Evolutionary conservation across 2,888 invertebrate species (phyloP), one percentile per base, ranked within the genome.

Genomic region (Cephus pulcher): DNA sequence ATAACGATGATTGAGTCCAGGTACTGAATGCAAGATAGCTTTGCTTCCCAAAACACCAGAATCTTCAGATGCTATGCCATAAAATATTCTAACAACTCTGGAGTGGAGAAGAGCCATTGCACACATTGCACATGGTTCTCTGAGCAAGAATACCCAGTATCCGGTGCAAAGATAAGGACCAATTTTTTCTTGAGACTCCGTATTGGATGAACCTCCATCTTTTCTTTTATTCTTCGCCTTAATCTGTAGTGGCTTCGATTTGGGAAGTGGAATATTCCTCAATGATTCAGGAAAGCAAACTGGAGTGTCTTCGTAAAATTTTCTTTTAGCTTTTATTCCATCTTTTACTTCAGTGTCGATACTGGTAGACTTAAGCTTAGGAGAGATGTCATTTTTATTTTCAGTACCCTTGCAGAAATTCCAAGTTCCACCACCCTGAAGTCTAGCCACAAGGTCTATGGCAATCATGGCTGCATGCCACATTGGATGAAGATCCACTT

Each of bases 51-150:
- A 91, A 0, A 95, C 97, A 0, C 98, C 98, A 78, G 93, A 93
- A 0, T 84, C 79, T 0, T 91, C 90, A 79, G 93, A 93, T 0
- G 92, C 88, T 0, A 92, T 88, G 9, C 94, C 93, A 89, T 95
- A 98, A 90, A 98, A 98, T 3, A 98, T 95, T 79, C 97, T 93
- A 76, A 94, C 94, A 0, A 95, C 95, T 81, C 99, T 93, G n/a
- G 98, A 97, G 91, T 99, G 99, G 0, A 98, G 94, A 77, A 99
- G 92, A 0, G 96, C 98, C 99, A 99, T 99, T 0, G 97, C 93
- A 92, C 99, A 99, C 96, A 99, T 97, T 1, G 97, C 90, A 92
- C 99, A 99, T 0, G 99, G 98, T 90, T 99, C 99, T 80, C 94
- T 93, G 0, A 96, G 94, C 71, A 97, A 90, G 89, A 97, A 98